Evolutionary conservation across 2,797 vertebrate species (phyloP), one percentile per base, ranked within the genome.

Genomic region (Sylvia borin): DNA sequence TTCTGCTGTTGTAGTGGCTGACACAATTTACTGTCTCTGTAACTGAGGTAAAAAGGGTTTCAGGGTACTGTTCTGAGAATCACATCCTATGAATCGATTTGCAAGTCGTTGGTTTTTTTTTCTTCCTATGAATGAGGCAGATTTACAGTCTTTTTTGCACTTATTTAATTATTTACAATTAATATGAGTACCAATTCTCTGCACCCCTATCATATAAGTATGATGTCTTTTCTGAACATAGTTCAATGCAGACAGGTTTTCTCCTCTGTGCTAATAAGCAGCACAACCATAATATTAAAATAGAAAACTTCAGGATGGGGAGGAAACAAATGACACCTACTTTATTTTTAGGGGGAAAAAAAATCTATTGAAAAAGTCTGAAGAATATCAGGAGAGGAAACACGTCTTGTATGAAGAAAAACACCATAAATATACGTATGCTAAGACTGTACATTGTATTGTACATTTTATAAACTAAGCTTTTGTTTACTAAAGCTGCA

Each of bases 11-110:
- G 74, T 50, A 58, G 34, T 18, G 13, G 16, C 42, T 88, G 72
- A 43, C 88, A 79, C 6, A 66, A 83, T 31, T 72, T 88, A 20
- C 54, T 36, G 81, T 93, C 79, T 73, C 70, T 86, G 78, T 47
- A 85, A 87, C 12, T 50, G 42, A 97, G 66, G 50, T 16, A 60
- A 94, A 85, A 94, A 93, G 38, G 29, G 93, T 93, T 36, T 86
- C 57, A 86, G 45, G 42, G 43, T 15, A 71, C 31, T 43, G 43
- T 57, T 88, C 73, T 42, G 21, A 67, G 6, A 47, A 26, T 42
- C 26, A 45, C 4, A 34, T 4, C 16, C 22, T 40, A 61, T 29
- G 8, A 89, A 66, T 29, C 10, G 1, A 50, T 40, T 68, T 82
- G 11, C 22, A 71, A 53, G 34, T 51, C 38, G 64, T 0, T 57